Evolutionary conservation across 2,113 vertebrate species (phyloP), one percentile per base, ranked within the genome.

Genomic region (Coracopsis vasa): DNA sequence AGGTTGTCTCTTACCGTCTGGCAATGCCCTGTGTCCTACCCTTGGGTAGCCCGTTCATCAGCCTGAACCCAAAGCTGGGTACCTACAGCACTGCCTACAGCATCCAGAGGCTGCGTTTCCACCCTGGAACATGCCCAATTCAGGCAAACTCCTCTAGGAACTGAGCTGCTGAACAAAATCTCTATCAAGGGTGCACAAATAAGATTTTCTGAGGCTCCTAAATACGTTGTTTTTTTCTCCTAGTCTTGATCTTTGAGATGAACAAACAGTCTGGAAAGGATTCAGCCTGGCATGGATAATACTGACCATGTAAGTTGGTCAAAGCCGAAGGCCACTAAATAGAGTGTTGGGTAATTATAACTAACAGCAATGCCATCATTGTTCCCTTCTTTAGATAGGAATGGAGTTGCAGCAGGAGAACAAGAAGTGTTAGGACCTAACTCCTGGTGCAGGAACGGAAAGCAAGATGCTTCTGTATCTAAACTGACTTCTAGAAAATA

Each of bases 211-310:
- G 42, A 92, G 16, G 25, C 31, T 65, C 23, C 17, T 44, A 39
- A 29, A 16, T 37, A 41, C 14, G 5, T n/a, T 33, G 0, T 3
- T 2, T 50, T n/a, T 24, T 9, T 3, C 10, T 71, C 29, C 25
- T 7, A 5, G 12, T 75, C 28, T n/a, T 82, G 17, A 42, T 60
- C 33, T 61, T 58, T 41, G 69, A 74, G 47, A 48, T 8, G 12
- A 41, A 44, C 44, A 69, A 77, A 41, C 15, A 64, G 20, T 42
- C 2, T 73, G 53, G 64, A 41, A 69, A 51, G 24, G 20, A 41
- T 65, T 48, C 44, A 80, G 54, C 11, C 41, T 51, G 69, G 35
- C 64, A 56, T 5, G 20, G 48, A 24, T 71, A 84, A 73, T 37
- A 56, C 10, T 1, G 9, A 51, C 29, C 11, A 17, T 16, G 12